Percentiles rank a stretch among this genome's conserved stretches.
phyloP scores from a whole-genome alignment of 2,797 vertebrate species.

The Phrynocephalus forsythii region DNA sequence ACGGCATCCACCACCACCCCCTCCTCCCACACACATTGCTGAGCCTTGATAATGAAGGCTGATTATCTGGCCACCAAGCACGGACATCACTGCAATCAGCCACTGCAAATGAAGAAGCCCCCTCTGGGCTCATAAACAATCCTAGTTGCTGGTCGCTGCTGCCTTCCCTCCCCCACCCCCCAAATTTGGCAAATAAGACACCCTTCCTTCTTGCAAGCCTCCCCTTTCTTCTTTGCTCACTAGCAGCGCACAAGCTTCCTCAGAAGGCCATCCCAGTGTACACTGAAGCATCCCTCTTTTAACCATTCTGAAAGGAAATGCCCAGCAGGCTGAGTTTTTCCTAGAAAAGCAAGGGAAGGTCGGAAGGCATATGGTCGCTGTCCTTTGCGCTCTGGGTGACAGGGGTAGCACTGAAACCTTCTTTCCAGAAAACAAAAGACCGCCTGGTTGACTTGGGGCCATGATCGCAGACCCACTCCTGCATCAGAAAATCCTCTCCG shows the following conservation, averaged over 20 bases:
- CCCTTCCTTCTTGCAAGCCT: slow-evolving; percentile 43
- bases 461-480: slow-evolving; percentile 27
- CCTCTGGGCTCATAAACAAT: slow-evolving; percentile 70
- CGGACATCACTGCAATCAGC: slow-evolving; percentile 61
- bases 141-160: slow-evolving; percentile 23
- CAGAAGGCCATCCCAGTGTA: slow-evolving; percentile 48
- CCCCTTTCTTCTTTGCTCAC: slow-evolving; percentile 21
- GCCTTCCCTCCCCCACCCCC: slow-evolving; percentile 22
- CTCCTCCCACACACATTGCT: background rate
- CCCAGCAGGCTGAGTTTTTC: slow-evolving; percentile 66
- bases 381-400: slow-evolving; percentile 74
- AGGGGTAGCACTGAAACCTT: slow-evolving; percentile 59
- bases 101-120: slow-evolving; percentile 46
- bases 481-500: slow-evolving; percentile 40
- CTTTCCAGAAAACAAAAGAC: slow-evolving; percentile 56
- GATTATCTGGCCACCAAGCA: slow-evolving; percentile 64
- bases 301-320: slow-evolving; percentile 68
- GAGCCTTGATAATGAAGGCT: slow-evolving; percentile 59
- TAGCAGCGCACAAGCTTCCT: slow-evolving; percentile 31
- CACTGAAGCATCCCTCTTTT: slow-evolving; percentile 53
- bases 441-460: background rate
- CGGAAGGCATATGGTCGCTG: slow-evolving; percentile 69
- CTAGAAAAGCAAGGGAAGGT: slow-evolving; percentile 62
- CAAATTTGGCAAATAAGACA: slow-evolving; percentile 27
- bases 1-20: background rate